Percentiles rank a stretch among this genome's conserved stretches.
Conservation (phyloP, 2,888 invertebrate species). For the Gerris lacustris region DNA sequence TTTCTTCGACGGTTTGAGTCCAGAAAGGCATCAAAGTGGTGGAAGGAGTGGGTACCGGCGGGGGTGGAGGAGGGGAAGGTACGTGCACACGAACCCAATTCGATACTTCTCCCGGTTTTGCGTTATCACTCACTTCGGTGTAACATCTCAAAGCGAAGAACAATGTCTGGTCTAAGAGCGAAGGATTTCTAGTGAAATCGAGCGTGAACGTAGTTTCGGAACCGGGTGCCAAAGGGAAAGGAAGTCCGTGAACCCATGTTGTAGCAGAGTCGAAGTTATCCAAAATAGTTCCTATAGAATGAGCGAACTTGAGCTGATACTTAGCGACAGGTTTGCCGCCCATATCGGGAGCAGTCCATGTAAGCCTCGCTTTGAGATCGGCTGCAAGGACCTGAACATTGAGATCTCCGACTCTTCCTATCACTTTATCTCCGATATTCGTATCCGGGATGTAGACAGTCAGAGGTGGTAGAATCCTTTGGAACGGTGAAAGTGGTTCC, state of each 20-base stretch:
- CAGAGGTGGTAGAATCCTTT: conserved; percentile 41
- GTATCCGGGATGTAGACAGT: conserved; percentile 37
- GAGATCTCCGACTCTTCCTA: conserved; percentile 46
- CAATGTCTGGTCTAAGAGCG: conserved; percentile 40
- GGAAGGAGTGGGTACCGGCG: conserved; percentile 38
- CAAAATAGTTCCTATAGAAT: conserved; percentile 33
- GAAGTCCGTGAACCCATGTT: conserved; percentile 39
- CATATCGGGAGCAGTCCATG: conserved; percentile 50
- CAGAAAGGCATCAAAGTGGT: conserved; percentile 31
- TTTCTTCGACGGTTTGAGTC: conserved; percentile 35
- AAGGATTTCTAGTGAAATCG: conserved; percentile 40
- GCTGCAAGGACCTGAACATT: conserved; percentile 39
- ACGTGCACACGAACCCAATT: conserved; percentile 45
- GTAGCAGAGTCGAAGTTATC: conserved; percentile 34
- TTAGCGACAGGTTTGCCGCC: conserved; percentile 41
- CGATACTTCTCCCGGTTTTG: conserved; percentile 40
- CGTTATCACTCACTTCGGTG: conserved; percentile 36
- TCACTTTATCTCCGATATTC: conserved; percentile 33
- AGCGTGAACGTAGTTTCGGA: conserved; percentile 42
- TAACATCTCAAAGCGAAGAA: conserved; percentile 45
- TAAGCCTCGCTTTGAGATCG: conserved; percentile 42
- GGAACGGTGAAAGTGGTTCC: conserved; percentile 42
- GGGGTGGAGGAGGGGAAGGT: conserved; percentile 42
- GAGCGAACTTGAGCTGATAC: conserved; percentile 44
- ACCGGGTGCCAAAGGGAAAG: conserved; percentile 42